Evolutionary conservation across 2,888 invertebrate species (phyloP).

Genomic region (Dasysyrphus tricinctus): DNA sequence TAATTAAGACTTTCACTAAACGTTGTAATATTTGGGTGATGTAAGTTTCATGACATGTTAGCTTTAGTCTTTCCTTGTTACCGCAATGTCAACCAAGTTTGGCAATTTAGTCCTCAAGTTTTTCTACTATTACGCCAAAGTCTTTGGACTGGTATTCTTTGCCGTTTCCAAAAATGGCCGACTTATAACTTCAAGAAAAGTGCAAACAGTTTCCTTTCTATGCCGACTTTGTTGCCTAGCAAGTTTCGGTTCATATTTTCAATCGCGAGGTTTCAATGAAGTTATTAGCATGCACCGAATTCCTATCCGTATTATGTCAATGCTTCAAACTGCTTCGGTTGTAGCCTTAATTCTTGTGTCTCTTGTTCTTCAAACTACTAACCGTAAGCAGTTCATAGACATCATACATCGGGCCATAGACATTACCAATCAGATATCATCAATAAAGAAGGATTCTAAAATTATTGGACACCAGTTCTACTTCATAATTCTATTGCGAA

Average conservation of each 20-base stretch:
- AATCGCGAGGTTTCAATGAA: background rate
- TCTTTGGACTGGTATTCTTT: background rate
- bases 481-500: background rate
- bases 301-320: background rate
- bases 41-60: background rate
- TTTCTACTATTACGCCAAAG: conserved; percentile 9
- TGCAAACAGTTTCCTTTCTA: background rate
- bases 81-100: background rate
- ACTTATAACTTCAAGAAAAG: background rate
- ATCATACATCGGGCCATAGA: background rate
- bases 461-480: background rate
- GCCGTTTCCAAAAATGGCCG: background rate
- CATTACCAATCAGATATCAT: background rate
- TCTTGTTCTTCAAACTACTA: background rate
- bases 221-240: background rate
- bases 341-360: background rate
- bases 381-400: background rate
- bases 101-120: background rate
- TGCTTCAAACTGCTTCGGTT: background rate
- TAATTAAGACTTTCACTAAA: background rate
- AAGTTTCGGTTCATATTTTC: background rate
- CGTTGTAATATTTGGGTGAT: background rate
- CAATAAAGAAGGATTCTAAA: background rate
- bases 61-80: background rate
- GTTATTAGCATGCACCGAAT: no score